These are phyloP conservation scores for Chionodraco myersi DNA, from an alignment of 2,113 vertebrate species.

Conservation along the genomic window DNA sequence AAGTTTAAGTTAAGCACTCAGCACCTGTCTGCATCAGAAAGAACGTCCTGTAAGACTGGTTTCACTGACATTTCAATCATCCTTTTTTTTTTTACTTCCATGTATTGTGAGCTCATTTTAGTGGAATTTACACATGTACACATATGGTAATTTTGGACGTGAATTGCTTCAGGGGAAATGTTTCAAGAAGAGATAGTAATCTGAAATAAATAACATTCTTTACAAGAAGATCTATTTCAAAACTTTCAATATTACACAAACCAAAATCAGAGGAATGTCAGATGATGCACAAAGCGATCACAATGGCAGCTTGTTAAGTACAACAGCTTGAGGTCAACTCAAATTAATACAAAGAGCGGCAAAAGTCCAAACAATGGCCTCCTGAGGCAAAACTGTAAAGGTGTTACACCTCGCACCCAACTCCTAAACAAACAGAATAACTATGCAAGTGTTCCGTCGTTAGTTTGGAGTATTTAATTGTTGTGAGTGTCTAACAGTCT, in stretches of 20 bases:
- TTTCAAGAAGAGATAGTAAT: neutral
- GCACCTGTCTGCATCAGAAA: neutral
- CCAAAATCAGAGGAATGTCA: constrained; percentile 9
- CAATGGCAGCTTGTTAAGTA: neutral
- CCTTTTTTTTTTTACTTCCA: too few species aligned
- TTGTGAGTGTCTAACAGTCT: neutral
- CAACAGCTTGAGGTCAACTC: neutral
- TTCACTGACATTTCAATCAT: neutral
- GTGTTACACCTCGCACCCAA: neutral
- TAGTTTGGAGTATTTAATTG: too few species aligned
- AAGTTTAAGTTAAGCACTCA: too few species aligned
- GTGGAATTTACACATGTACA: too few species aligned
- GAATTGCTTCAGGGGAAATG: neutral
- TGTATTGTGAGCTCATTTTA: too few species aligned
- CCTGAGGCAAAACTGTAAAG: neutral
- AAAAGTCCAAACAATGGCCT: neutral
- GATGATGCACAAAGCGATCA: neutral
- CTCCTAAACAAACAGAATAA: neutral
- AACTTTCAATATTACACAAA: neutral
- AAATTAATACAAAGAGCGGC: neutral
- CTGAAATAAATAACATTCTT: neutral
- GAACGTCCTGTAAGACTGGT: neutral
- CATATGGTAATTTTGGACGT: neutral
- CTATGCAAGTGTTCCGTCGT: too few species aligned
- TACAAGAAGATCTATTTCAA: neutral